Conservation (phyloP, 1,140 invertebrate species). For the Arctopsyche grandis region DNA sequence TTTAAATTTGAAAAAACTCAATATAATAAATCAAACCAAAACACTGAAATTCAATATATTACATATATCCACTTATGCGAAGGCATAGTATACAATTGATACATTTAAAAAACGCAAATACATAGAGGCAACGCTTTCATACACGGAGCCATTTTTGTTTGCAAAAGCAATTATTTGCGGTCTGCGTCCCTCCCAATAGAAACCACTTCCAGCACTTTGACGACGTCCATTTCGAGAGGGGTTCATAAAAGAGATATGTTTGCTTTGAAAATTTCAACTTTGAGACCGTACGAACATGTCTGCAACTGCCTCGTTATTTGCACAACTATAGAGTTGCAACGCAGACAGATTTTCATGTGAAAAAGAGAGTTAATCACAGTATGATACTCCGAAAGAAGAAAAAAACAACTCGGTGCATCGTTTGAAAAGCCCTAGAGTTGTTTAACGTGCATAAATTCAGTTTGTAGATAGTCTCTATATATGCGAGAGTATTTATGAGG, state of each 20-base stretch:
- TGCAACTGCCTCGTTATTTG: too few species aligned
- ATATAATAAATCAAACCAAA: not conserved
- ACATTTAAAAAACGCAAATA: not conserved
- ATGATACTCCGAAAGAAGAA: too few species aligned
- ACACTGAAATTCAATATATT: too few species aligned
- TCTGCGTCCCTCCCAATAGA: not conserved
- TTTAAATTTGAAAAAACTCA: too few species aligned
- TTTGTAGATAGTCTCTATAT: not conserved
- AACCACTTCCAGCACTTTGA: not conserved
- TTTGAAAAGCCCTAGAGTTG: too few species aligned
- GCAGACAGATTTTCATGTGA: too few species aligned
- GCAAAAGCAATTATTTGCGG: not conserved
- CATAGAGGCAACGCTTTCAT: not conserved
- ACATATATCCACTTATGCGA: not conserved
- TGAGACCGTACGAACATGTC: not conserved
- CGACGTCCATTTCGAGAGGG: conserved; percentile 1
- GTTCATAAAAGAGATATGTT: conserved; percentile 11
- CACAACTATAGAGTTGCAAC: too few species aligned
- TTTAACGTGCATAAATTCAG: too few species aligned
- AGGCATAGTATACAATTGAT: not conserved
- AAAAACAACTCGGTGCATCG: too few species aligned
- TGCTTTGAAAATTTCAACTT: conserved; percentile 8
- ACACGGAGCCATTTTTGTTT: not conserved
- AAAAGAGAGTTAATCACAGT: too few species aligned
- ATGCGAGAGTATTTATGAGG: not conserved